Conservation (phyloP, 2,797 vertebrate genomes). For the Oreortyx pictus region DNA sequence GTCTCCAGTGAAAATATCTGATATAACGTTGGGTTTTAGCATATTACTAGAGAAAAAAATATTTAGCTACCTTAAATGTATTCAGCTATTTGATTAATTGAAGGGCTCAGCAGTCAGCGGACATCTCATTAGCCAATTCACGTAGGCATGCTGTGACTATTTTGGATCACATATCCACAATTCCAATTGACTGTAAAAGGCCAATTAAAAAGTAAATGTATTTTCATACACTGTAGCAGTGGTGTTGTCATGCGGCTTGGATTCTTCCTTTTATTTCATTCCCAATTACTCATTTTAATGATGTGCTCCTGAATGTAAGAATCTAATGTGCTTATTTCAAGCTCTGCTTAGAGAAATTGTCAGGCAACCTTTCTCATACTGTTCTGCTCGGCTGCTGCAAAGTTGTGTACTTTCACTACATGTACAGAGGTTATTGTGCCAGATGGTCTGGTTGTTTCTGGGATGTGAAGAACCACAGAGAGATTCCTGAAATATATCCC, state of each 20-base stretch:
- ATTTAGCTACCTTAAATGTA: constrained; percentile 53
- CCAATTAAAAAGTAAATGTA: constrained; percentile 77
- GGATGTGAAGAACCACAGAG: constrained; percentile 40
- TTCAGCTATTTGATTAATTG: constrained; percentile 74
- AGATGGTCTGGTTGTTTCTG: constrained; percentile 50
- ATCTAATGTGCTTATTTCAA: constrained; percentile 16
- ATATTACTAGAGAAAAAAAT: constrained; percentile 55
- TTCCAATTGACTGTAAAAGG: constrained; percentile 63
- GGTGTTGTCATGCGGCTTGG: constrained; percentile 43
- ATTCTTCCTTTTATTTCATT: constrained; percentile 49
- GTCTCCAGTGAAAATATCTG: constrained; percentile 51
- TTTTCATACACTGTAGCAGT: constrained; percentile 59
- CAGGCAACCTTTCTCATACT: constrained; percentile 30
- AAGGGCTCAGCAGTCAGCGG: constrained; percentile 68
- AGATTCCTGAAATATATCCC: constrained; percentile 37
- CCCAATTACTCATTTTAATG: constrained; percentile 66
- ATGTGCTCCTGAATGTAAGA: constrained; percentile 22
- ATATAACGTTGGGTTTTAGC: constrained; percentile 51
- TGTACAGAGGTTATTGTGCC: constrained; percentile 58
- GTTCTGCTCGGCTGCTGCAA: constrained; percentile 29
- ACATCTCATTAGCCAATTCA: constrained; percentile 80
- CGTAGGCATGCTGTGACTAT: constrained; percentile 70
- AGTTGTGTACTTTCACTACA: constrained; percentile 24
- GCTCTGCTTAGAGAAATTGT: constrained; percentile 26
- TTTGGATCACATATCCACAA: constrained; percentile 63